phyloP scores from a whole-genome alignment of 1,140 invertebrate species.

The Harlomillsia oculata region DNA sequence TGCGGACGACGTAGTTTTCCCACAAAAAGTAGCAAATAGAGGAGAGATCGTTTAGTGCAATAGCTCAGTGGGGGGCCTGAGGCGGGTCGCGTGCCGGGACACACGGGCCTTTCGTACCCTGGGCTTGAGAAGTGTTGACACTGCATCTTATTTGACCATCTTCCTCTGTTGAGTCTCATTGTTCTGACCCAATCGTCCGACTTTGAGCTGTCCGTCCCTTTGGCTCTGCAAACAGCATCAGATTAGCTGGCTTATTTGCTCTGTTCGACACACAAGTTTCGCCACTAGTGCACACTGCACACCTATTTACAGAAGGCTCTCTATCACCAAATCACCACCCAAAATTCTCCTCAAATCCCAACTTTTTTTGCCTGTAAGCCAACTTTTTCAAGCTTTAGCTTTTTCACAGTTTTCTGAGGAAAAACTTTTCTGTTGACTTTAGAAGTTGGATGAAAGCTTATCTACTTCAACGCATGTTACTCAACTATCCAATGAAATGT shows the following conservation, averaged over 20 bases:
- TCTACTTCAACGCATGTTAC: no score
- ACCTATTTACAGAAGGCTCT: not conserved
- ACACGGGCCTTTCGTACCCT: conserved; percentile 7
- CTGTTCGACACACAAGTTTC: not conserved
- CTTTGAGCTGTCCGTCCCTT: no score
- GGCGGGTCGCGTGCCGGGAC: conserved; percentile 22
- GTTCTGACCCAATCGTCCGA: no score
- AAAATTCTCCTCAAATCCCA: no score
- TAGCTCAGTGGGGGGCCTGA: conserved; percentile 13
- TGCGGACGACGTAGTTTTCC: not conserved
- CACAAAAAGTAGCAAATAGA: not conserved
- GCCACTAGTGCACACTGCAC: not conserved
- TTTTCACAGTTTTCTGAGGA: no score
- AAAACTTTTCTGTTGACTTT: no score
- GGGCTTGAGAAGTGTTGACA: conserved; percentile 20
- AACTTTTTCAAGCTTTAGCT: no score
- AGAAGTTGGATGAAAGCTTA: no score
- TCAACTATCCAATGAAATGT: no score
- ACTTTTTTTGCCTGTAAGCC: no score
- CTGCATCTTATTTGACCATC: conserved; percentile 17
- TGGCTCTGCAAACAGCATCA: conserved; percentile 11
- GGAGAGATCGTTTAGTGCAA: conserved; percentile 4
- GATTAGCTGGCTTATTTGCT: conserved; percentile 13
- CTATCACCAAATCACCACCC: no score
- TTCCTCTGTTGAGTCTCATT: no score